These are phyloP conservation scores for Hydraecia micacea DNA, from an alignment of 2,888 invertebrate species.

Conservation along the genomic window DNA sequence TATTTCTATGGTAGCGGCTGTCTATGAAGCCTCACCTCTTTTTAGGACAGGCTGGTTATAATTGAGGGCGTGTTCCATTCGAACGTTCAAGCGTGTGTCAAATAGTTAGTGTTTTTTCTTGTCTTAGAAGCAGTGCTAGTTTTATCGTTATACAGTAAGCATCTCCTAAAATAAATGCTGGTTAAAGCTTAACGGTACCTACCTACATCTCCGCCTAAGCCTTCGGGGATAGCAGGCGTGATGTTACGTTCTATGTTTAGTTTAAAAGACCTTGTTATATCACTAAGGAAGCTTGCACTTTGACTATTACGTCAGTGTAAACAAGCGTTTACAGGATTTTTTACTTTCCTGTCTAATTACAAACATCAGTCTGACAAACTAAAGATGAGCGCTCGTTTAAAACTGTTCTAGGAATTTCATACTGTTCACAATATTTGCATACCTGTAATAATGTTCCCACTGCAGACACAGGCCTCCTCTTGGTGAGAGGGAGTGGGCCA, in stretches of 20 bases:
- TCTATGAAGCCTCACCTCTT: no score
- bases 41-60: no score
- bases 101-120: no score
- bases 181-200: no score
- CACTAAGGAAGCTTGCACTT: neutral
- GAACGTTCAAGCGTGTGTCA: no score
- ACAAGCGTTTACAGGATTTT: neutral
- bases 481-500: neutral
- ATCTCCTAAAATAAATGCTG: no score
- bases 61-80: no score
- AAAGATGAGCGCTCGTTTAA: neutral
- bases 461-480: neutral
- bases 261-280: neutral
- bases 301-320: neutral
- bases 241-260: neutral
- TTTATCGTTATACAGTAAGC: no score
- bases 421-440: neutral
- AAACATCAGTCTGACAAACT: slow-evolving; percentile 14
- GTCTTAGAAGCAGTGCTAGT: no score
- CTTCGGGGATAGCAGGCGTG: neutral
- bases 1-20: no score
- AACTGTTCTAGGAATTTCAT: no score
- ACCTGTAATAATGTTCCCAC: neutral
- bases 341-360: neutral
- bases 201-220: neutral